phyloP scores from a whole-genome alignment of 2,113 vertebrate genomes.

The Eidolon helvum region DNA sequence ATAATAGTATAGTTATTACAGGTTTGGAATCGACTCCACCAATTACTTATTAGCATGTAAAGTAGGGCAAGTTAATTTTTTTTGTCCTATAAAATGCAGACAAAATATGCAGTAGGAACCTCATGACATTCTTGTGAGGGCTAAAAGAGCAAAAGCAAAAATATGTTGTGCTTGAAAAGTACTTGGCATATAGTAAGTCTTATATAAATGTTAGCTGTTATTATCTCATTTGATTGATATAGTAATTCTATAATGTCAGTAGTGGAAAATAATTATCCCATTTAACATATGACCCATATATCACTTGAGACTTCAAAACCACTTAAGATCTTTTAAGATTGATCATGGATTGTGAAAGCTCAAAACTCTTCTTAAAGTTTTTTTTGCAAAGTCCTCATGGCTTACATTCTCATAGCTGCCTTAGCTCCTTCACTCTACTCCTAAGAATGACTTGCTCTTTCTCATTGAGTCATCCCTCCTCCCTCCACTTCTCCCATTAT shows the following conservation, averaged over 20 bases:
- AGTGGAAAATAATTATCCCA: background rate
- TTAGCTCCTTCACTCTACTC: background rate
- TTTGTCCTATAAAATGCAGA: background rate
- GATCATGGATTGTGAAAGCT: background rate
- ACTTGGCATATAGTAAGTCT: background rate
- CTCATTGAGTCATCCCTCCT: background rate
- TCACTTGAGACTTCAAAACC: background rate
- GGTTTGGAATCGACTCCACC: background rate
- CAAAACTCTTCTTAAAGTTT: background rate
- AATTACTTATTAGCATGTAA: background rate
- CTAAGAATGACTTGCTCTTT: background rate
- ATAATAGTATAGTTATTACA: background rate
- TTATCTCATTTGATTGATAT: background rate
- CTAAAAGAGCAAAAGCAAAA: conserved; percentile 42
- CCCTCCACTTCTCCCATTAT: background rate
- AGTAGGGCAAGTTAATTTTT: background rate
- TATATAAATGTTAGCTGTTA: background rate
- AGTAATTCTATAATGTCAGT: background rate
- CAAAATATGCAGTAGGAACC: background rate
- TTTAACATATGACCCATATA: background rate
- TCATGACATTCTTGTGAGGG: background rate
- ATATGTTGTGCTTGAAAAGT: background rate
- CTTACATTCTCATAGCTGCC: background rate
- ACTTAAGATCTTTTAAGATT: background rate
- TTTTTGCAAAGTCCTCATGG: background rate